phyloP scores from a whole-genome alignment of 1,140 invertebrate species.

The Condylostylus longicornis region DNA sequence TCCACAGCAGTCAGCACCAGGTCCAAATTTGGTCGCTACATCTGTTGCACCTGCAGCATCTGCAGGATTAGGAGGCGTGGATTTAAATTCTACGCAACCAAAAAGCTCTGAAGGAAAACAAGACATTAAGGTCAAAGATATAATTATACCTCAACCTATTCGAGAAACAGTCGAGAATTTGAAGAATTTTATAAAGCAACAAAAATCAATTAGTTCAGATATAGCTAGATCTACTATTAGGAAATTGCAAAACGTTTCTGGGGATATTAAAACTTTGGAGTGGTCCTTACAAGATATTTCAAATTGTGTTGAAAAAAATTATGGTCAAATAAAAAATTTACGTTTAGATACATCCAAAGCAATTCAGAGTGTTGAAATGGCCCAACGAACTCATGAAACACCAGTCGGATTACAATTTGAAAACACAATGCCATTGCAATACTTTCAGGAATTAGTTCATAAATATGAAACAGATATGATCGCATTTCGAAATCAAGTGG shows the following conservation, averaged over 20 bases:
- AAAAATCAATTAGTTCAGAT: constrained; percentile 67
- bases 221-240: constrained; percentile 44
- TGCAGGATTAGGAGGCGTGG: constrained; percentile 47
- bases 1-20: constrained; percentile 19
- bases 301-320: constrained; percentile 44
- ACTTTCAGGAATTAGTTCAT: constrained; percentile 54
- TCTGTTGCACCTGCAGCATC: constrained; percentile 12
- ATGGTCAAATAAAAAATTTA: constrained; percentile 49
- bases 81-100: constrained; percentile 38
- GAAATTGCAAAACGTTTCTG: constrained; percentile 23
- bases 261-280: constrained; percentile 24
- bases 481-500: constrained; percentile 52
- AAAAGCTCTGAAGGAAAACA: constrained; percentile 39
- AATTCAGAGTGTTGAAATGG: constrained; percentile 60
- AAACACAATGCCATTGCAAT: constrained; percentile 55
- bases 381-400: constrained; percentile 61
- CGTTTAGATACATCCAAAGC: constrained; percentile 58
- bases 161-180: constrained; percentile 38
- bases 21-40: constrained; percentile 2
- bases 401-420: constrained; percentile 62
- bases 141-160: constrained; percentile 57
- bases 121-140: constrained; percentile 49
- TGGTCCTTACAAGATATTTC: constrained; percentile 35
- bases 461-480: constrained; percentile 58
- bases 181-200: constrained; percentile 68